Base-by-base conservation (phyloP, 2,113 vertebrate species). In the Cyphomyrus plagiostoma region DNA sequence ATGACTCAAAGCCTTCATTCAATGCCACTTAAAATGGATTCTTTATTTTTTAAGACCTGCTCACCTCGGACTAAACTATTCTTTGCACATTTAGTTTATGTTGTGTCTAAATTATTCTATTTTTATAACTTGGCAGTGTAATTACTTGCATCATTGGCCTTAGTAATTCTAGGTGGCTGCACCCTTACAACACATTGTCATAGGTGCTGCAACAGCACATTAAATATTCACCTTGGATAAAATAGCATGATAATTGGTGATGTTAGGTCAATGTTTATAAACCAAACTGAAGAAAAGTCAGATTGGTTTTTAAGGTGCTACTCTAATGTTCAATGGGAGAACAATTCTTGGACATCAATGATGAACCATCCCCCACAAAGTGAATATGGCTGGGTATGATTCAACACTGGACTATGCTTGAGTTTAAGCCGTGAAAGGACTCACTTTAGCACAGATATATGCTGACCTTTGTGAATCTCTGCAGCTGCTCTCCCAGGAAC, bases 391-490 rank as follows among this genome's bases (percentile, higher is more conserved):
- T n/a, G n/a, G 58, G 8, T 66, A 66, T n/a, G n/a, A 66, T 66
- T 66, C 58, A 62, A 62, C 23, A 62, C 23, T 62, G 58, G 58
- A 62, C 23, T 62, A 8, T 26, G 2, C 3, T 26, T 66, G 58
- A 11, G 58, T n/a, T n/a, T 21, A 87, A 39, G 15, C 49, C 39
- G 35, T 53, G n/a, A 52, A 87, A 35, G 23, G 26, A 17, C 86
- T 56, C n/a, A 13, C n/a, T 23, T 49, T 49, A 26, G 21, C 42
- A 13, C 88, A 74, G 86, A 87, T 66, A 45, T 82, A 87, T 87
- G 88, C 90, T 88, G 53, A 91, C 58, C 52, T 42, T 49, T 88
- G 39, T 89, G 77, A 90, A 89, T 89, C 77, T 48, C 84, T 56
- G 49, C 50, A 19, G 88, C 42, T n/a, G 26, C 56, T 90, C 42